These are phyloP conservation scores for Peromyscus aztecus DNA, from an alignment of 2,797 vertebrate species.

Conservation along the genomic window DNA sequence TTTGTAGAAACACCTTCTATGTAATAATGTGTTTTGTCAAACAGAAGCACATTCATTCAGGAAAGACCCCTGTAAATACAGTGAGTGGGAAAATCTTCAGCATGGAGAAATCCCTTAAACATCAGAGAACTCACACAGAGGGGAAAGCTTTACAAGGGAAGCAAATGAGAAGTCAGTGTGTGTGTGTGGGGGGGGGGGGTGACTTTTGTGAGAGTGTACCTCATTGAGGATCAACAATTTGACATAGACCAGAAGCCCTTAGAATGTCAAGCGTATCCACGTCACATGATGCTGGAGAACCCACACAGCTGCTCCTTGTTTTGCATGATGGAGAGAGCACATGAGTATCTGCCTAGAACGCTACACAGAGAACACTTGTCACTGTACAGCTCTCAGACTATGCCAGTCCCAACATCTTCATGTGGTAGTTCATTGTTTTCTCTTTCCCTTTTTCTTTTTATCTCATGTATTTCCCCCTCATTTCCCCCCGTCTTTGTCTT, in stretches of 20 bases:
- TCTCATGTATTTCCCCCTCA: no score
- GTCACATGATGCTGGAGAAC: neutral
- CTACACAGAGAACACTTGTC: neutral
- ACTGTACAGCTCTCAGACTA: neutral
- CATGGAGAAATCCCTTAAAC: neutral
- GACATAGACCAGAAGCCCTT: neutral
- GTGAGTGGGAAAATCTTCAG: neutral
- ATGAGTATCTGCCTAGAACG: neutral
- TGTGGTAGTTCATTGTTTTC: no score
- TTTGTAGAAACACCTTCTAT: neutral
- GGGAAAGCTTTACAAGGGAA: neutral
- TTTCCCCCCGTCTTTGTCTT: neutral
- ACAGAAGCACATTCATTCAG: neutral
- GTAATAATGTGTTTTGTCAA: neutral
- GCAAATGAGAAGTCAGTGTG: neutral
- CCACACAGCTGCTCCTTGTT: neutral
- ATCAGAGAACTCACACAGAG: neutral
- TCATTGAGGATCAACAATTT: neutral
- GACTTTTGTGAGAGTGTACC: neutral
- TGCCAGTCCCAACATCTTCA: no score
- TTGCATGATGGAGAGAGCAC: neutral
- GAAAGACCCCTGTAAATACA: neutral
- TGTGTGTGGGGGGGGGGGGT: no score
- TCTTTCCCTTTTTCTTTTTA: neutral
- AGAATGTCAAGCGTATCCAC: neutral